Base-by-base conservation (phyloP, 2,888 invertebrate species). In the Dryococelus australis region DNA sequence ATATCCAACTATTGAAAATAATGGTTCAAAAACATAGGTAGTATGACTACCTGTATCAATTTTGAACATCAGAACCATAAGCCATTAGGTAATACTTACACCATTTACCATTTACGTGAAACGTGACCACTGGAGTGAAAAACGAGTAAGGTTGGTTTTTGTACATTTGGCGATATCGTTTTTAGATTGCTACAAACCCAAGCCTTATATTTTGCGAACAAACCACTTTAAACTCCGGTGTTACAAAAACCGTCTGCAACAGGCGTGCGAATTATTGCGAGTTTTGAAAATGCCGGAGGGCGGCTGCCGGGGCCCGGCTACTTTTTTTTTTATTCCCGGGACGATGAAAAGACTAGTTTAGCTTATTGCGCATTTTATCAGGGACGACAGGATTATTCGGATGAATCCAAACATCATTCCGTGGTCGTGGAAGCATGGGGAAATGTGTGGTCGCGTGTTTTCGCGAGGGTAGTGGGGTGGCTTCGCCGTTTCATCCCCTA, bases 351-450 rank as follows among this genome's bases (percentile, higher is more conserved):
- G 65, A 65, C 65, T 65, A 3, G 65, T 65, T 65, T 65, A n/a
- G 65, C 65, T 65, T 65, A n/a, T n/a, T 65, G 65, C 65, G 65
- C 65, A 65, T 65, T 65, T 65, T 65, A 65, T 65, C 65, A 65
- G 65, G 13, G 24, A 65, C 65, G 20, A 65, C 65, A 65, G 65
- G 65, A 65, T 65, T 65, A 65, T 65, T 65, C 65, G 65, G 65
- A 65, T 65, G 65, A 65, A 65, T 65, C 65, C 65, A 65, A 65
- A 65, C 65, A 65, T 65, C 65, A 65, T 65, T 65, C 65, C 65
- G 65, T 65, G 65, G 20, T 65, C 65, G 24, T 65, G 65, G 65
- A 65, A 65, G 65, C 65, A 24, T 65, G 65, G 65, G 65, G 65
- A 65, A 65, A 65, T 65, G 65, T 65, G 65, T n/a, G 65, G 65